Conservation (phyloP, 2,797 vertebrate genomes). For the Fringilla coelebs region DNA sequence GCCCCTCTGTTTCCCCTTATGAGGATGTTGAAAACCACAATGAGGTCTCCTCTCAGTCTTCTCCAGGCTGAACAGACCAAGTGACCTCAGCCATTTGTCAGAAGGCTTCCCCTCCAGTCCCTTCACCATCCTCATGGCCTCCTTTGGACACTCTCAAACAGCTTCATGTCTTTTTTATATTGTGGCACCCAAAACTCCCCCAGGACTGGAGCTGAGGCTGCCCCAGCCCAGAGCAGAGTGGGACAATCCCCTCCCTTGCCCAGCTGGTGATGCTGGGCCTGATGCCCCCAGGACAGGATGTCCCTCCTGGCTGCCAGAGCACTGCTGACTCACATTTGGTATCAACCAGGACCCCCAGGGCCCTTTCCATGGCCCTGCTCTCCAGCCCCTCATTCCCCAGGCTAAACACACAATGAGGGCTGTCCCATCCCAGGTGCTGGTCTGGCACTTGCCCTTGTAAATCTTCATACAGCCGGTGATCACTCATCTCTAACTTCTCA, state of each 20-base stretch:
- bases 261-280: fast-evolving
- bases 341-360: not conserved
- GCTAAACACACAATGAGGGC: fast-evolving
- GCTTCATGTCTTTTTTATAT: not conserved
- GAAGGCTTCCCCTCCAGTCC: not conserved
- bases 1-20: not conserved
- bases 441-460: fast-evolving
- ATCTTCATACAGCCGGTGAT: fast-evolving
- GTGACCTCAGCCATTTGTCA: not conserved
- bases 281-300: not conserved
- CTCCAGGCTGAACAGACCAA: not conserved
- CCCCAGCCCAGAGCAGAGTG: not conserved
- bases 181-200: not conserved
- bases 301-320: not conserved
- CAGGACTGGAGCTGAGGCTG: not conserved
- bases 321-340: not conserved
- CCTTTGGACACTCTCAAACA: not conserved
- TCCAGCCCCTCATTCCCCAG: not conserved
- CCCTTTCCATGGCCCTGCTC: not conserved
- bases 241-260: not conserved
- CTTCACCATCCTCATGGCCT: fast-evolving
- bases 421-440: not conserved
- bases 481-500: not conserved
- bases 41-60: not conserved
- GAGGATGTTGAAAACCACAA: not conserved